A percentile compares a stretch with the other conserved stretches of the same genome.
Conservation (phyloP, 2,888 invertebrate genomes). For the Parnassius smintheus region DNA sequence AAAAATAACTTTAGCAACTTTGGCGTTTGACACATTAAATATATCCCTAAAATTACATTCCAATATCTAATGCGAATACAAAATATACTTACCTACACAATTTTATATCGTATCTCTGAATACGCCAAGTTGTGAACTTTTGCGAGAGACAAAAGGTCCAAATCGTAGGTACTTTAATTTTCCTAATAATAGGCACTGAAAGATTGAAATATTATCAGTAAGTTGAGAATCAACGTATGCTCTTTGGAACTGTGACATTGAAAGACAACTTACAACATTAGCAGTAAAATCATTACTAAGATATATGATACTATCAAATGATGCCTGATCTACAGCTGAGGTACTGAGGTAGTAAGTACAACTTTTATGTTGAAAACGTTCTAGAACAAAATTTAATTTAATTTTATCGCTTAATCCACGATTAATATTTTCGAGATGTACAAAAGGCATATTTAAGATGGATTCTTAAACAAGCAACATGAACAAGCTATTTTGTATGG, state of each 20-base stretch:
- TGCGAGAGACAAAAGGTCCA: constrained; percentile 33
- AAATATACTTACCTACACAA: constrained; percentile 55
- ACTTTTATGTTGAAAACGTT: constrained; percentile 18
- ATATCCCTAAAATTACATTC: constrained; percentile 50
- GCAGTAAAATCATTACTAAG: constrained; percentile 54
- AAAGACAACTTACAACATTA: constrained; percentile 44
- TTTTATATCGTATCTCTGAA: constrained; percentile 75
- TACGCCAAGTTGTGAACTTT: constrained; percentile 43
- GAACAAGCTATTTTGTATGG: constrained; percentile 21
- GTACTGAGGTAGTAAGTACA: constrained; percentile 28
- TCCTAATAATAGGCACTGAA: constrained; percentile 73
- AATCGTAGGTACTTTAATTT: constrained; percentile 53
- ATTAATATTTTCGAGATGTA: constrained; percentile 33
- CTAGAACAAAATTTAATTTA: not conserved
- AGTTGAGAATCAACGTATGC: constrained; percentile 41
- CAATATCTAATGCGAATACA: constrained; percentile 61
- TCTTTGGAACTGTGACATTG: constrained; percentile 28
- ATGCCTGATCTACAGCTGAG: constrained; percentile 58
- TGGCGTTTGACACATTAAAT: constrained; percentile 51
- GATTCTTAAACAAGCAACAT: constrained; percentile 48
- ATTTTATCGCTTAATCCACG: not conserved
- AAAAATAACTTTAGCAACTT: constrained; percentile 67
- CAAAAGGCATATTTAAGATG: constrained; percentile 49
- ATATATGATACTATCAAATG: constrained; percentile 51
- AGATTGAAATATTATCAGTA: constrained; percentile 53